Percentiles rank a stretch among this genome's conserved stretches.
These are phyloP conservation scores for Scophthalmus maximus DNA, from an alignment of 2,113 vertebrate species.

Conservation along the genomic window DNA sequence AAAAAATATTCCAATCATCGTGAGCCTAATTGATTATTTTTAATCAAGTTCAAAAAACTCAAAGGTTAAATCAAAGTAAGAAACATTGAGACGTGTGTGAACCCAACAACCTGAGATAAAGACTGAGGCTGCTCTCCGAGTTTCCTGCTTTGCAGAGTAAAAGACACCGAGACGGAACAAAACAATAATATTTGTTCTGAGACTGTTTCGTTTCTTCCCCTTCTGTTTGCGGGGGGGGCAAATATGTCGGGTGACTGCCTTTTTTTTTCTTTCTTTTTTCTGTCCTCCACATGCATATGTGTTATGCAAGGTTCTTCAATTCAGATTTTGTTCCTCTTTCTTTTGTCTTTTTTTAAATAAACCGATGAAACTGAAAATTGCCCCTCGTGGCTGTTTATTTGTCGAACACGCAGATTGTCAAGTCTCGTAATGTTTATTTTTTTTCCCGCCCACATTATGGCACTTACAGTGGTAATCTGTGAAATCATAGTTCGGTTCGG, in stretches of 20 bases:
- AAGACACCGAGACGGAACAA: slow-evolving; percentile 38
- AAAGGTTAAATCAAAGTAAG: not conserved
- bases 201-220: not conserved
- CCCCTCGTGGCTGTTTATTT: not conserved
- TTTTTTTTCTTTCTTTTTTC: slow-evolving; percentile 34
- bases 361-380: slow-evolving; percentile 54
- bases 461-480: not conserved
- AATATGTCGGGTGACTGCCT: slow-evolving; percentile 50
- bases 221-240: slow-evolving; percentile 51
- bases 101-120: too few species aligned
- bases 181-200: slow-evolving; percentile 10
- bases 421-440: too few species aligned
- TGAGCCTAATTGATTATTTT: not conserved
- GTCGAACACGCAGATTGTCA: not conserved
- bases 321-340: slow-evolving; percentile 59
- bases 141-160: slow-evolving; percentile 38
- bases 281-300: slow-evolving; percentile 67
- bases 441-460: too few species aligned
- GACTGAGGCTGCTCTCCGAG: slow-evolving; percentile 35
- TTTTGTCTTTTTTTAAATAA: slow-evolving; percentile 65
- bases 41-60: slow-evolving; percentile 5
- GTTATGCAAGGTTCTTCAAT: slow-evolving; percentile 73
- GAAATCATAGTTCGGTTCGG: not conserved
- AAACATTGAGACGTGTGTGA: slow-evolving; percentile 7
- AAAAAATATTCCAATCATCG: too few species aligned